phyloP scores from a whole-genome alignment of 1,140 invertebrate genomes.

The Drosophila oshimai region DNA sequence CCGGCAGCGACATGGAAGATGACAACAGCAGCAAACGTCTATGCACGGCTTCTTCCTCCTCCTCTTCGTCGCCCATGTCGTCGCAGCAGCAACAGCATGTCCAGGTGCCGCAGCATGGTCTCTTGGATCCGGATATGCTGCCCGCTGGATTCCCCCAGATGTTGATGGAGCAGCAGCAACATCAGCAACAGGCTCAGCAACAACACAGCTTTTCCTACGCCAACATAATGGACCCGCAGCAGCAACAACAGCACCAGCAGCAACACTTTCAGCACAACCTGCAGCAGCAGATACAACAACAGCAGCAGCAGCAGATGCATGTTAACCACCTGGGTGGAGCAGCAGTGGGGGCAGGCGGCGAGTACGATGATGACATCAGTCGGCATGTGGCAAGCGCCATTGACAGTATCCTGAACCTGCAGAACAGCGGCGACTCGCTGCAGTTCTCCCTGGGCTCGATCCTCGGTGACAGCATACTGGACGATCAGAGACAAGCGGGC shows the following conservation, averaged over 20 bases:
- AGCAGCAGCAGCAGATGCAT: constrained; percentile 74
- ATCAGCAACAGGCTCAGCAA: constrained; percentile 57
- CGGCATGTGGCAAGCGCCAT: constrained; percentile 91
- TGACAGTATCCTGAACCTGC: constrained; percentile 89
- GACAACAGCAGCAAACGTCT: constrained; percentile 69
- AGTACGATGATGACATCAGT: constrained; percentile 86
- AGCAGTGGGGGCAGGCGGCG: constrained; percentile 49
- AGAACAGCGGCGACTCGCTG: constrained; percentile 83
- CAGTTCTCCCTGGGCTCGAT: constrained; percentile 80
- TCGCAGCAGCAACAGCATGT: constrained; percentile 51
- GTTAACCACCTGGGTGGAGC: constrained; percentile 49
- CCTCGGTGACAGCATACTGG: constrained; percentile 74
- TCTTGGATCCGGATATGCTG: constrained; percentile 73
- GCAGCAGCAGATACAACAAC: constrained; percentile 62
- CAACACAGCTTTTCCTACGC: constrained; percentile 63
- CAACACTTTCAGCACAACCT: constrained; percentile 59
- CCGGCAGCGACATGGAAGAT: constrained; percentile 67
- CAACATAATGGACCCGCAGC: constrained; percentile 58
- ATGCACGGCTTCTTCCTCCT: constrained; percentile 65
- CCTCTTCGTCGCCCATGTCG: constrained; percentile 64
- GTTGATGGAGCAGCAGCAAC: constrained; percentile 65
- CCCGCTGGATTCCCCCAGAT: constrained; percentile 55
- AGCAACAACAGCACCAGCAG: constrained; percentile 52
- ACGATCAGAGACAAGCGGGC: constrained; percentile 68
- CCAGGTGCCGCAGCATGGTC: constrained; percentile 52